Evolutionary conservation across 2,888 invertebrate genomes (phyloP), one percentile per base, ranked within the genome.

Genomic region (Aleiodes alternator): DNA sequence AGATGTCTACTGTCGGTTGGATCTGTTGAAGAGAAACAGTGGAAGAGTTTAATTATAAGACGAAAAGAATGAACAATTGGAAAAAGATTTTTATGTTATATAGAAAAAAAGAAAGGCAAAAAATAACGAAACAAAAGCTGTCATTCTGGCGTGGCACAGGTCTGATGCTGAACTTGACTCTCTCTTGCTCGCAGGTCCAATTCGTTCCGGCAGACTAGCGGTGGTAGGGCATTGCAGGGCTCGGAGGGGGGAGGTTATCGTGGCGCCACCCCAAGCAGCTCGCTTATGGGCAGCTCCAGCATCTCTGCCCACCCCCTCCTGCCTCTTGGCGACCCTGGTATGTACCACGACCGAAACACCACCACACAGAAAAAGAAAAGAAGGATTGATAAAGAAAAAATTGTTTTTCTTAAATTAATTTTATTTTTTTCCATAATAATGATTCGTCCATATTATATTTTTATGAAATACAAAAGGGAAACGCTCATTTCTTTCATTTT

Each of bases 301-400:
- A 94, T 96, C 93, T 96, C 96, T 92, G 96, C 96, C 91, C 96
- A 96, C 92, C 96, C 96, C 92, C 94, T 96, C 93, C 95, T 96
- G 93, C 96, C 96, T 92, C 95, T 96, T 92, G 96, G 91, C 91
- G 91, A 90, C 88, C 88, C 90, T 87, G 89, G 90, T 92, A 89
- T 91, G 89, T 89, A 89, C 88, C 85, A 88, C 82, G 86, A 88
- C 86, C 87, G 86, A 87, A 9, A 81, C 78, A 76, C 68, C 75
- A 75, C 71, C 76, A 76, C 69, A 76, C 61, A 64, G 70, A 74
- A 72, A 76, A 72, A 72, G 57, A 73, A 68, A 34, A 57, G 57
- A 68, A 31, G 34, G 34, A 81, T 86, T 84, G 83, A 85, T 84
- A 29, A 51, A 31, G 5, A 68, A 31, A n/a, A 53, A 16, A 38